Evolutionary conservation across 2,797 vertebrate genomes (phyloP), one percentile per base, ranked within the genome.

Genomic region (Epinephelus awoara): DNA sequence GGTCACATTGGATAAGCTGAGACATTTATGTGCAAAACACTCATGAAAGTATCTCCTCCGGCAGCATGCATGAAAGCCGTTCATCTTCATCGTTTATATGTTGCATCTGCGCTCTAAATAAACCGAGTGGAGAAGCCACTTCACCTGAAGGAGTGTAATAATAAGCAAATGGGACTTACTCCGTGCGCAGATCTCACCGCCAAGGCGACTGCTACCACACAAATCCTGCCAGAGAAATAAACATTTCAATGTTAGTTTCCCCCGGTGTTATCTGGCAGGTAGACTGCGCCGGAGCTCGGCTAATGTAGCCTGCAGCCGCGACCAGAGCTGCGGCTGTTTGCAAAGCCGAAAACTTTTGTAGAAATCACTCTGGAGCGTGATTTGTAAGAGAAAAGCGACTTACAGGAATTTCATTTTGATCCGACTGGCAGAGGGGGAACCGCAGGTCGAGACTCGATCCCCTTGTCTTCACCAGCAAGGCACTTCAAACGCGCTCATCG

Each of bases 151-250:
- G 3, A 80, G 42, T 0, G 21, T 1, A 21, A 68, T 3, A 79
- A 66, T 79, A 91, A 91, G 86, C 63, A 89, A 74, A 85, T 23
- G n/a, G 62, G 75, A 95, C 95, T 96, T 91, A 96, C 95, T 92
- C 82, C 95, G 80, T 89, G 87, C 50, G 92, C 59, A 65, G 88
- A 85, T 56, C 86, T 38, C 82, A 85, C 72, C 55, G 51, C 85
- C 80, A 90, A n/a, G 71, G 84, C 62, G 21, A 90, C 67, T 18
- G 86, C 79, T 0, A 94, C 18, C 75, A 89, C 79, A 65, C 83
- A 93, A 70, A 93, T 4, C 77, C 96, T 96, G 92, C 49, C 29
- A 64, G 58, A 64, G 25, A 82, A 68, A 91, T 0, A 75, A 68
- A 81, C 49, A 46, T 8, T 15, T 13, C 1, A 5, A 2, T 72